Percentiles rank a stretch among this genome's conserved stretches.
Conservation (phyloP, 2,113 vertebrate species). For the Heteronetta atricapilla region DNA sequence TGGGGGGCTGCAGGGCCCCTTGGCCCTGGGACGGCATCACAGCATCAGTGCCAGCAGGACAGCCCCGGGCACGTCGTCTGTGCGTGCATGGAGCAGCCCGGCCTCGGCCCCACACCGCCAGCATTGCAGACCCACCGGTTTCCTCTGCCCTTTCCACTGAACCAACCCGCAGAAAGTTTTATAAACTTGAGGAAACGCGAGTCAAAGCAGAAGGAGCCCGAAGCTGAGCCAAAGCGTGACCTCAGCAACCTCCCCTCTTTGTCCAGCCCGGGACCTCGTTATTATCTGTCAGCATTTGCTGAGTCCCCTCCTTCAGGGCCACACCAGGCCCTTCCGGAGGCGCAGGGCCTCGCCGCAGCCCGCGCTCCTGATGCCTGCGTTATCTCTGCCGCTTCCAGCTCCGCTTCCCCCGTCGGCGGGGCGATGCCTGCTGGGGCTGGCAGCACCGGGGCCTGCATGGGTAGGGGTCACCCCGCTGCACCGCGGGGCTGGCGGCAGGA, state of each 20-base stretch:
- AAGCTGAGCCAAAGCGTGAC: constrained; percentile 69
- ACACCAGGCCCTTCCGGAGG: constrained; percentile 56
- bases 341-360: background rate
- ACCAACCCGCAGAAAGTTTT: constrained; percentile 15
- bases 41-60: background rate
- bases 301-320: constrained; percentile 27
- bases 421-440: background rate
- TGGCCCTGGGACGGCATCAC: background rate
- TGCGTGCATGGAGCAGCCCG: background rate
- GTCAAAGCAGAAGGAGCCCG: constrained; percentile 49
- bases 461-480: too few relatives aligned
- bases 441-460: background rate
- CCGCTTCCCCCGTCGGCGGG: background rate
- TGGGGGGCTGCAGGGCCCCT: background rate
- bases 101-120: background rate
- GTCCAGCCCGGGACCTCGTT: constrained; percentile 84
- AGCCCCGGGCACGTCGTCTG: rapidly evolving
- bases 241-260: constrained; percentile 75
- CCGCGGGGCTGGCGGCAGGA: too few relatives aligned
- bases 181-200: constrained; percentile 57
- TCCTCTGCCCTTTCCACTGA: constrained; percentile 52
- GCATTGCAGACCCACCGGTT: constrained; percentile 23
- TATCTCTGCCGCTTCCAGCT: constrained; percentile 47
- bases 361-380: background rate
- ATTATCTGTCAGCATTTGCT: constrained; percentile 75